These are phyloP conservation scores for Rhinella marina DNA, from an alignment of 2,797 vertebrate genomes.

Conservation along the genomic window DNA sequence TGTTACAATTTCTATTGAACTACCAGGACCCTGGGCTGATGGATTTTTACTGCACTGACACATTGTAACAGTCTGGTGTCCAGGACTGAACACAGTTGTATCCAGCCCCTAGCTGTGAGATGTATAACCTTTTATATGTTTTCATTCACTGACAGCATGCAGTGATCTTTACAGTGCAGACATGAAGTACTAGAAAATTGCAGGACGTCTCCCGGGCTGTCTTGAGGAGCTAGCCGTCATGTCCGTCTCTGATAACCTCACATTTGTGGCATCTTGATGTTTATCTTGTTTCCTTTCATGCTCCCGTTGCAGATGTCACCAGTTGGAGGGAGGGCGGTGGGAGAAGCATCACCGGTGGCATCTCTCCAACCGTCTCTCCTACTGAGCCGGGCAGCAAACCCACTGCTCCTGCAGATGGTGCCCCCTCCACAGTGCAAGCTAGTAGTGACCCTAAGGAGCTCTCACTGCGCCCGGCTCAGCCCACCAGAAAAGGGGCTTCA, in stretches of 20 bases:
- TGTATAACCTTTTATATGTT: too few relatives aligned
- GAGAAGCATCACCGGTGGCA: constrained; percentile 88
- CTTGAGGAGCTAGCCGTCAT: too few relatives aligned
- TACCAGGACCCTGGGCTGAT: too few relatives aligned
- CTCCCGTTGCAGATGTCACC: constrained; percentile 86
- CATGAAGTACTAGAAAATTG: too few relatives aligned
- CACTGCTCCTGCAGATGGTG: constrained; percentile 72
- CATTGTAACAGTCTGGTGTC: too few relatives aligned
- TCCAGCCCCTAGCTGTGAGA: too few relatives aligned
- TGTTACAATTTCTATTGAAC: too few relatives aligned
- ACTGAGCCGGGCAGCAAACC: constrained; percentile 79
- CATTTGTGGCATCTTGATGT: background rate
- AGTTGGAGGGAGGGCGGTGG: constrained; percentile 99
- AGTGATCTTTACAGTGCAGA: too few relatives aligned
- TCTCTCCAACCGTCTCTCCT: constrained; percentile 77
- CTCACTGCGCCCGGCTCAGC: constrained; percentile 88
- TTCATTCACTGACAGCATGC: too few relatives aligned
- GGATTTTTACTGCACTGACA: too few relatives aligned
- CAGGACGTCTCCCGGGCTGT: too few relatives aligned
- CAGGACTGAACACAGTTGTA: too few relatives aligned
- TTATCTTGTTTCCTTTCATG: constrained; percentile 6
- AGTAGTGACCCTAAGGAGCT: constrained; percentile 83
- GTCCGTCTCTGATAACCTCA: background rate
- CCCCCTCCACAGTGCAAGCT: constrained; percentile 76
- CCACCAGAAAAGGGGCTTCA: constrained; percentile 84